These are phyloP conservation scores for Montipora sp. DNA, from an alignment of 64 coral and sea anemone species.

Conservation along the genomic window DNA sequence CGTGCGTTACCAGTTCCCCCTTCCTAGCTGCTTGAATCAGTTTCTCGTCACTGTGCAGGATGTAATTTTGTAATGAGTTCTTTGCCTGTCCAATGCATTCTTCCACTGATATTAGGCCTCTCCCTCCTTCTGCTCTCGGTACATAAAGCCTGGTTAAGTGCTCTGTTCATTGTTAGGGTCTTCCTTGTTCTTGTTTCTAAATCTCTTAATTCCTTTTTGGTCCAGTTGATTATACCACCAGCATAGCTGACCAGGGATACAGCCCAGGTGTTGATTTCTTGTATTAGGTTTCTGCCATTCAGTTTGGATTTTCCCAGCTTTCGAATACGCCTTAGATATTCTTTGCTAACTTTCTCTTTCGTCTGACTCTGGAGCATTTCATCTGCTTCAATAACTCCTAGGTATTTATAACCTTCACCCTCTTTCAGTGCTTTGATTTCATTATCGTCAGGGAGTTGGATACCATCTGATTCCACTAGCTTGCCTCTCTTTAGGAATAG, in stretches of 20 bases:
- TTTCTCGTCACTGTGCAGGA: no score
- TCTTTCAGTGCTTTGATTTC: conserved; percentile 22
- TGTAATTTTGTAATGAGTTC: no score
- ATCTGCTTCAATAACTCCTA: conserved; percentile 1
- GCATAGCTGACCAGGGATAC: background rate
- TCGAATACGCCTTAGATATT: background rate
- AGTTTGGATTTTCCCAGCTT: conserved; percentile 3
- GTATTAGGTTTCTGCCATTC: conserved; percentile 2
- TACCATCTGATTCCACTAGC: conserved; percentile 21
- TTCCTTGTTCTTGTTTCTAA: conserved; percentile 15
- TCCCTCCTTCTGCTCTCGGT: no score
- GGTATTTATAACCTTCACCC: conserved; percentile 37
- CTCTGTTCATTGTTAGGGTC: background rate
- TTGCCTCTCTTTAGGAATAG: conserved; percentile 34
- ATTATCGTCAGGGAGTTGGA: conserved; percentile 5
- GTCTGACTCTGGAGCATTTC: background rate
- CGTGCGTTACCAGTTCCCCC: no score
- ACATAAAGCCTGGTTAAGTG: background rate
- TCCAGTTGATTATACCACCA: conserved; percentile 4
- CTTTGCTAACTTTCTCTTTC: background rate
- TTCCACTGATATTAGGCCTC: no score
- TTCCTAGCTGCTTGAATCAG: no score
- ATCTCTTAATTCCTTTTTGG: no score
- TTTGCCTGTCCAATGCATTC: no score
- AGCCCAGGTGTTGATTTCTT: conserved; percentile 24